Base-by-base conservation (phyloP, 2,888 invertebrate genomes). In the Microplitis manilae region DNA sequence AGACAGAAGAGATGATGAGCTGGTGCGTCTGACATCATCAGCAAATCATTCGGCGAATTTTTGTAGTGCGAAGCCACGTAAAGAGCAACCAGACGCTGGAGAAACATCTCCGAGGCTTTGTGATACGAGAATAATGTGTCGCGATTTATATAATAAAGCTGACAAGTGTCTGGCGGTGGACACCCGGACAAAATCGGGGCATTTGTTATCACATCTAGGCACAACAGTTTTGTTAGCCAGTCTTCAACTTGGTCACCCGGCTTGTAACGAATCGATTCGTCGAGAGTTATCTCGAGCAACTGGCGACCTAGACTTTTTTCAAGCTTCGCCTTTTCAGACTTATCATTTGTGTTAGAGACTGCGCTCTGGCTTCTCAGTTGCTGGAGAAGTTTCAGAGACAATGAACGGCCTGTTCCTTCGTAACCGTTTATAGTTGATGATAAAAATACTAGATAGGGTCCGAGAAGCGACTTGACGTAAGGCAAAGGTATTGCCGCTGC, bases 61-160 rank as follows among this genome's bases (percentile, higher is more conserved):
- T 99, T 99, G 89, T 99, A 99, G 91, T 99, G 99, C 6, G 99
- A 98, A 0, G 99, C 94, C 0, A 99, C 99, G 88, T 97, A 98
- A 65, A 99, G 94, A 13, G 97, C 94, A 82, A 99, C 97, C 8
- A 99, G 89, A 78, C 96, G 92, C 84, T 98, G 98, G 8, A 99
- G 91, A 90, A 99, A 99, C 2, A 94, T 93, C 90, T 97, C 97
- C 0, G 97, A 96, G 0, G 97, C 97, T 87, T 95, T 95, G 87
- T 99, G 98, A 89, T 97, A 99, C 75, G 98, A 98, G 91, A 99
- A 99, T 40, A 99, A 90, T 0, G 98, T 97, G 90, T 99, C 99
- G 78, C 97, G 91, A 87, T 94, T 96, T 76, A 97, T 94, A 75
- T 96, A 94, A 90, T 94, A 97, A 69, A 99, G 92, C 81, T 98